A percentile compares a stretch with the other conserved stretches of the same genome.
These are phyloP conservation scores for Pseudonaja textilis DNA, from an alignment of 2,113 vertebrate species.

Conservation along the genomic window DNA sequence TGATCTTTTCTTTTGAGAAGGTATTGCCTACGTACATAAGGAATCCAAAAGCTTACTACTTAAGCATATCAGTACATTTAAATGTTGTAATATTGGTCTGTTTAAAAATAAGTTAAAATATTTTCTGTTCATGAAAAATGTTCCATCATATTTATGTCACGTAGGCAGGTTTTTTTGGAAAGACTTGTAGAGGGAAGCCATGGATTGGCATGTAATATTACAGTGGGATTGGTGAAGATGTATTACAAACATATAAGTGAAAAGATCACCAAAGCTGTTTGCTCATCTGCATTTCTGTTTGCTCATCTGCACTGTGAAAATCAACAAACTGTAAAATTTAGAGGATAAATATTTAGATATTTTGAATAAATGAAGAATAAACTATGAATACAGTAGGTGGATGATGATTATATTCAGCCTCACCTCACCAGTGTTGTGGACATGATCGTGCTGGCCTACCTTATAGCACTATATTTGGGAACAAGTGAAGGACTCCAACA, in stretches of 20 bases:
- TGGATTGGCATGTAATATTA: constrained; percentile 47
- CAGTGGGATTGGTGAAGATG: constrained; percentile 50
- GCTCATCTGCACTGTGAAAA: constrained; percentile 1
- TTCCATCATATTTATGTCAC: constrained; percentile 38
- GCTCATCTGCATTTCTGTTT: constrained; percentile 13
- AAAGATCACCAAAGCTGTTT: constrained; percentile 45
- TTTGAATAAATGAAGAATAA: background rate
- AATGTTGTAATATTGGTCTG: constrained; percentile 24
- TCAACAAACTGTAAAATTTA: background rate
- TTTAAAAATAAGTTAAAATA: constrained; percentile 24
- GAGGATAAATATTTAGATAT: background rate
- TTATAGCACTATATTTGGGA: background rate
- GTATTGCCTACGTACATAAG: background rate
- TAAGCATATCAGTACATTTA: constrained; percentile 14
- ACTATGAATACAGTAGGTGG: background rate
- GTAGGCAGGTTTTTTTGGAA: constrained; percentile 34
- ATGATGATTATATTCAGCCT: background rate
- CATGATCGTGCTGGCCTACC: background rate
- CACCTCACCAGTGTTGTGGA: background rate
- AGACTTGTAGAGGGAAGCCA: constrained; percentile 17
- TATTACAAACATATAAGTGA: constrained; percentile 35
- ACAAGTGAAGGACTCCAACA: background rate
- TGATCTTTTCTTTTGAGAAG: background rate
- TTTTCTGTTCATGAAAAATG: constrained; percentile 15
- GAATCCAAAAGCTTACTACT: background rate